Conservation (phyloP, 2,888 invertebrate species). For the Eupithecia exiguata region DNA sequence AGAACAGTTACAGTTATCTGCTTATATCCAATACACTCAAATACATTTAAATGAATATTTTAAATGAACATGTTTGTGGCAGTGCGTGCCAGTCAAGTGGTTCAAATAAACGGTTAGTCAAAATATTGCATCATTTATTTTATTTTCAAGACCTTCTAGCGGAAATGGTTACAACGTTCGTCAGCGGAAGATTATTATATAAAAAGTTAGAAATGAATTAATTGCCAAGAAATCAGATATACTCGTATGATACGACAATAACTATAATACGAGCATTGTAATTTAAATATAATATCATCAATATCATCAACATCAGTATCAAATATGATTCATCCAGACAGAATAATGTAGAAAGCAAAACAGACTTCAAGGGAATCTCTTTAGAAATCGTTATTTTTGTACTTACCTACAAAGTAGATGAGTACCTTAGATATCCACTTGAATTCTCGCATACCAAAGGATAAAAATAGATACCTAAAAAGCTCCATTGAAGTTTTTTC, state of each 20-base stretch:
- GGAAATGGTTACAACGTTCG: background rate
- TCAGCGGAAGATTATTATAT: background rate
- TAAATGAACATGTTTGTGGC: constrained; percentile 36
- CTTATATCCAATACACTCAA: constrained; percentile 38
- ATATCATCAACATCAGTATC: too few species aligned
- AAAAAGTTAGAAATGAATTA: too few species aligned
- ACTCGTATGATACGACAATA: too few species aligned
- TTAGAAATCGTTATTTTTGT: background rate
- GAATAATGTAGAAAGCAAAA: background rate
- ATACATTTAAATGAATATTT: constrained; percentile 39
- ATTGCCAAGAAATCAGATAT: too few species aligned
- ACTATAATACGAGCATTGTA: too few species aligned
- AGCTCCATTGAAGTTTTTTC: background rate
- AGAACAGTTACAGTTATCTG: constrained; percentile 35
- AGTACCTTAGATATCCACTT: background rate
- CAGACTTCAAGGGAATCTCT: background rate
- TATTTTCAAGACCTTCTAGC: constrained; percentile 37
- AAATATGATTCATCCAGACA: too few species aligned
- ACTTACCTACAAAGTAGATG: background rate
- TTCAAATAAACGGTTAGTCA: constrained; percentile 81
- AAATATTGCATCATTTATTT: constrained; percentile 55
- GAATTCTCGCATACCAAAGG: background rate
- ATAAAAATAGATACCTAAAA: background rate
- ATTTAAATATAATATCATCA: too few species aligned
- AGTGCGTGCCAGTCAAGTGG: constrained; percentile 59